Evolutionary conservation across 64 coral and sea anemone genomes (phyloP), one percentile per base, ranked within the genome.

Genomic region (Actinia tenebrosa): DNA sequence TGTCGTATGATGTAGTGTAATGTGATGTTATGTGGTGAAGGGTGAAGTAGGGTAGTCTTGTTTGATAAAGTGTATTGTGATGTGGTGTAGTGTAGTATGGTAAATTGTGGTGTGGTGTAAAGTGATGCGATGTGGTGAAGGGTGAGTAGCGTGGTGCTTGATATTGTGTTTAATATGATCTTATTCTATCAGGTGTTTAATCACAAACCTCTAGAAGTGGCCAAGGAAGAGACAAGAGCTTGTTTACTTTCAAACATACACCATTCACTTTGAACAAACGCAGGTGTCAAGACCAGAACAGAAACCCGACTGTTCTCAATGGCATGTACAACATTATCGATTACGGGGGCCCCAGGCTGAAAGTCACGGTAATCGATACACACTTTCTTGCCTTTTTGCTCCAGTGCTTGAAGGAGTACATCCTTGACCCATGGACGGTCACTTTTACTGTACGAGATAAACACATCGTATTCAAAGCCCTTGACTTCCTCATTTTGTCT

Each of bases 341-440:
- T 55, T 88, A 88, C 80, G 30, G 71, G 15, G 11, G 18, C 45
- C 2, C 87, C 87, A 43, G 50, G 54, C 7, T 75, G 77, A 22
- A 88, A 88, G 71, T 88, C 87, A 27, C 53, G 77, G 71, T 88
- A 88, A 71, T 88, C 87, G 44, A 88, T 80, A 22, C 87, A 88
- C 10, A 88, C 87, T 58, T 88, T 88, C 87, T 88, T 88, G 19
- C 87, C 87, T 78, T 78, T 26, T 80, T 37, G 16, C 72, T 88
- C 87, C 15, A 88, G 87, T 19, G 25, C 59, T 13, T 71, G n/a
- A 58, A 88, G 87, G 8, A 88, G 75, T 30, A 88, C 87, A 71
- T 88, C 87, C 80, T 78, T 71, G 52, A 88, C 87, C 87, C 87
- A 88, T 37, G 87, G 87, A 37, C 87, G 56, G 56, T 88, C 87